Percentiles rank a stretch among this genome's conserved stretches.
Evolutionary conservation across 1,140 invertebrate genomes (phyloP).

Genomic region (Cydia strobilella): DNA sequence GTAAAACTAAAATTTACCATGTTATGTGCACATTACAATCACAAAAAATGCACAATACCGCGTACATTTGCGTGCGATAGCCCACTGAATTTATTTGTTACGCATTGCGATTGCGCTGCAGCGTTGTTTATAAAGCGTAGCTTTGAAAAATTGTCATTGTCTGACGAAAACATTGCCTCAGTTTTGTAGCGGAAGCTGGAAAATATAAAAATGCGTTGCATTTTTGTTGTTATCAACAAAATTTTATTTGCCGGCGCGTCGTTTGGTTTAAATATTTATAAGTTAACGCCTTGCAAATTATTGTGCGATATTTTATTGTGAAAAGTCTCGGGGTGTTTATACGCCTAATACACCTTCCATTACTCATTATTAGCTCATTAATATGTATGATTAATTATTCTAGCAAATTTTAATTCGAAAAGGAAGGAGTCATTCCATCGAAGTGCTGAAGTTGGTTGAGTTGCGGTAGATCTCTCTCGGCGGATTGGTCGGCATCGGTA

Average conservation of each 20-base stretch:
- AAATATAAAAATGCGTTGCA: slow-evolving; percentile 15
- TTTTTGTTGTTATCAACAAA: slow-evolving; percentile 21
- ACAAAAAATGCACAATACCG: slow-evolving; percentile 22
- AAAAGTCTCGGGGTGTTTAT: slow-evolving; percentile 3
- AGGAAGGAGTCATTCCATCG: background rate
- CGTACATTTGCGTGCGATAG: slow-evolving; percentile 29
- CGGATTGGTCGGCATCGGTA: background rate
- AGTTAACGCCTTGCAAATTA: slow-evolving; percentile 1
- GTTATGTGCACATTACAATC: background rate
- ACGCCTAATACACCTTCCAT: slow-evolving; percentile 14
- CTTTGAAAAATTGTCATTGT: slow-evolving; percentile 26
- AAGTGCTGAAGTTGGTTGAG: background rate
- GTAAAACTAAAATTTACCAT: background rate
- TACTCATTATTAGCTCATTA: slow-evolving; percentile 29
- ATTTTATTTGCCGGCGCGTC: slow-evolving; percentile 13
- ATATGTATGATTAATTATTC: slow-evolving; percentile 31
- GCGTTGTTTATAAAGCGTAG: slow-evolving; percentile 27
- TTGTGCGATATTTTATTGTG: slow-evolving; percentile 10
- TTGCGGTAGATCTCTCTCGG: background rate
- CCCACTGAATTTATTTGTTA: slow-evolving; percentile 25
- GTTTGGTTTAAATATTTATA: slow-evolving; percentile 27
- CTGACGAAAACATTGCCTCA: slow-evolving; percentile 25
- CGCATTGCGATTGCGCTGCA: slow-evolving; percentile 27
- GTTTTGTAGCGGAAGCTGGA: slow-evolving; percentile 20
- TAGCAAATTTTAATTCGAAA: slow-evolving; percentile 17